phyloP scores from a whole-genome alignment of 2,113 vertebrate genomes.

The Odocoileus virginianus region DNA sequence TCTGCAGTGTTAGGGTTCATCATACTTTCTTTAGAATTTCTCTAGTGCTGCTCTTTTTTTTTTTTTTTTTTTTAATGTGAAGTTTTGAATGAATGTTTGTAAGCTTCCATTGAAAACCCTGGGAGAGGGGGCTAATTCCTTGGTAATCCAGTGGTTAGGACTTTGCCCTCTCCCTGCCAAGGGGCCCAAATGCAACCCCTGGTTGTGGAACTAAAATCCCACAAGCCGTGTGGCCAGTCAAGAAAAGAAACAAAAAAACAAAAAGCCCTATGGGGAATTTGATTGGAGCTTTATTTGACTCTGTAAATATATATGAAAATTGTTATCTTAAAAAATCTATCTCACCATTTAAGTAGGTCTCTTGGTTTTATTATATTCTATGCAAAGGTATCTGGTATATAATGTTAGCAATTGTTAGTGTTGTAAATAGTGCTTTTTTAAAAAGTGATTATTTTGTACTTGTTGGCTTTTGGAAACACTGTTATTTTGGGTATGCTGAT shows the following conservation, averaged over 20 bases:
- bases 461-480: neutral
- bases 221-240: neutral
- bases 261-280: neutral
- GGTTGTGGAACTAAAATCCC: neutral
- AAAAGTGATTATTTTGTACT: constrained; percentile 6
- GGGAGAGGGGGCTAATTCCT: neutral
- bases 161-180: neutral
- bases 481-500: neutral
- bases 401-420: neutral
- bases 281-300: constrained; percentile 12
- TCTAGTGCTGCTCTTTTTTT: neutral
- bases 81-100: neutral
- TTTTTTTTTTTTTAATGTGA: neutral
- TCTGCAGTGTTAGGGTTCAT: neutral
- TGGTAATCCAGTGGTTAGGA: neutral
- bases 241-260: neutral
- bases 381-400: neutral
- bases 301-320: neutral
- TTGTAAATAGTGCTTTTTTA: neutral
- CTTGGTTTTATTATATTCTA: neutral
- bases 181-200: neutral
- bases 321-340: neutral
- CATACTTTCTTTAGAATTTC: neutral
- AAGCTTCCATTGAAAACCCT: neutral
- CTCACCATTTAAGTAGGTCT: neutral